Percentiles rank a stretch among this genome's conserved stretches.
Conservation (phyloP, 2,113 vertebrate genomes). For the Pantherophis guttatus region DNA sequence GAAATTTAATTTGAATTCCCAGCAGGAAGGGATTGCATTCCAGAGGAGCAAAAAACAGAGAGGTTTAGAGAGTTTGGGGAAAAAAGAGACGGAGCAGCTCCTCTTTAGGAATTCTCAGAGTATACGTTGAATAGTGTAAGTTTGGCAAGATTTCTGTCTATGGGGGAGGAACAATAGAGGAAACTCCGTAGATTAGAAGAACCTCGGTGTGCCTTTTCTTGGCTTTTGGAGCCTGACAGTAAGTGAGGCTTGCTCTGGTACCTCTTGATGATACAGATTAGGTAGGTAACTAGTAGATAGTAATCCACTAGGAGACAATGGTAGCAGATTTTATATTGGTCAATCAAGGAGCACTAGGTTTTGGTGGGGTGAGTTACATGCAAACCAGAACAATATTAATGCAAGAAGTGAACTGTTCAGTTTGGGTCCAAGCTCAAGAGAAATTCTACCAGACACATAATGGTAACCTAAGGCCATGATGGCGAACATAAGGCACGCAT, state of each 20-base stretch:
- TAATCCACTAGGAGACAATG: not conserved
- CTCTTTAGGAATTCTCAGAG: not conserved
- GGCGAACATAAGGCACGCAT: too few species aligned
- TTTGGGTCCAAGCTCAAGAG: not conserved
- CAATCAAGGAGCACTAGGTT: not conserved
- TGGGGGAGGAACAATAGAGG: not conserved
- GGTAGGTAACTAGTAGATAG: not conserved
- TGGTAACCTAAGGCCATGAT: not conserved
- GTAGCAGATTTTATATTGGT: not conserved
- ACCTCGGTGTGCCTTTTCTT: not conserved
- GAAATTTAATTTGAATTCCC: not conserved
- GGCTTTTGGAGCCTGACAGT: not conserved
- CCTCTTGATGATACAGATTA: not conserved
- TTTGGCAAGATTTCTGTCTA: not conserved
- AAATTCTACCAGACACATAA: not conserved
- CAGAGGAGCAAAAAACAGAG: not conserved
- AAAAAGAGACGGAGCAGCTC: not conserved
- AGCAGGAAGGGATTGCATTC: not conserved
- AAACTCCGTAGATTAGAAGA: not conserved
- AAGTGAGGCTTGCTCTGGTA: not conserved
- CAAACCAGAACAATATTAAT: not conserved
- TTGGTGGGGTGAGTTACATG: not conserved
- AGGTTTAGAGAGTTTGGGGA: not conserved
- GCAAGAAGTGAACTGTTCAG: not conserved
- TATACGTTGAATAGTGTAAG: not conserved